A percentile compares a stretch with the other conserved stretches of the same genome.
These are phyloP conservation scores for Charaxes varanes DNA, from an alignment of 1,140 invertebrate genomes.

Conservation along the genomic window DNA sequence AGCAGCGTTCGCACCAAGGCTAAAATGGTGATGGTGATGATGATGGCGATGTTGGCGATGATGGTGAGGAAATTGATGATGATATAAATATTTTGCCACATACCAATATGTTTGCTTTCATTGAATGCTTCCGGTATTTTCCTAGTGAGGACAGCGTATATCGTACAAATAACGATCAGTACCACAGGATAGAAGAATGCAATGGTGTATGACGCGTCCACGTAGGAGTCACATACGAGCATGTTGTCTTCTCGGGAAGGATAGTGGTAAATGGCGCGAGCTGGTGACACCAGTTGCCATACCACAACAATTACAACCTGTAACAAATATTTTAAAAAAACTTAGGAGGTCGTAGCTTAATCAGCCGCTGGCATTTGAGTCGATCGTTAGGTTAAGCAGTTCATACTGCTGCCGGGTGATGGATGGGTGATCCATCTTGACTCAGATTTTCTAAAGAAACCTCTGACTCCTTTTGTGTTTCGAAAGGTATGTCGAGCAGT, in stretches of 20 bases:
- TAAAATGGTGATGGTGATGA: no score
- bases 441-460: no score
- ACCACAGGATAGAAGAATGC: constrained; percentile 93
- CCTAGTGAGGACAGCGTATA: constrained; percentile 91
- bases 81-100: not conserved
- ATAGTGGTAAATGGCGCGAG: constrained; percentile 89
- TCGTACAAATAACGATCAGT: constrained; percentile 89
- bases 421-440: no score
- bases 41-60: no score
- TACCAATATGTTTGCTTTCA: constrained; percentile 94
- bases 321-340: not conserved
- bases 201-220: constrained; percentile 90
- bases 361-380: no score
- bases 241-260: constrained; percentile 91
- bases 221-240: constrained; percentile 90
- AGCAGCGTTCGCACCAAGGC: no score
- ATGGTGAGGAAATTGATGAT: no score
- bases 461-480: no score
- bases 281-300: constrained; percentile 91
- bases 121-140: constrained; percentile 97
- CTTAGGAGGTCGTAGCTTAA: no score
- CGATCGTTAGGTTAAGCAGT: no score
- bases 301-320: constrained; percentile 88
- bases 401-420: no score
- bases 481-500: no score